Evolutionary conservation across 2,113 vertebrate genomes (phyloP), one percentile per base, ranked within the genome.

Genomic region (Excalfactoria chinensis): DNA sequence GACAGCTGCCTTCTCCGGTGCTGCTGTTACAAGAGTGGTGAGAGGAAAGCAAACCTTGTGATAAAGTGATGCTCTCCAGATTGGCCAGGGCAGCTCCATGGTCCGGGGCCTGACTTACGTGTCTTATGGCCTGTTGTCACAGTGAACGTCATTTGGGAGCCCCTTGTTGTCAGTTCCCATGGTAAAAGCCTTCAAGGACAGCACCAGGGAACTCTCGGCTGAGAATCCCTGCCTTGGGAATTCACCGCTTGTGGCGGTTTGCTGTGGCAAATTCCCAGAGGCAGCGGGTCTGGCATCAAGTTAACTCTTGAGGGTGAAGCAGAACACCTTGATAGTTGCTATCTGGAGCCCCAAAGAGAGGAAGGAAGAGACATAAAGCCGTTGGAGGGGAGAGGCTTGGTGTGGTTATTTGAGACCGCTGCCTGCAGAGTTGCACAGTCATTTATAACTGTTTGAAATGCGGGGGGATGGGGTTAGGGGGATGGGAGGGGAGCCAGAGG

Each of bases 381-480:
- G 93, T 89, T 94, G 86, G 90, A 95, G 84, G 95, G 93, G 91
- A 94, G 91, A 84, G 94, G 93, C 94, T 94, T 75, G 92, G 91
- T 93, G 84, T 84, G 92, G 93, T 96, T 97, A 95, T 97, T 96
- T 96, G 95, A 97, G 93, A 95, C 91, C 51, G 88, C 86, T 93
- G 95, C 93, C 93, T 94, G 94, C 88, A 76, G 92, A 93, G 88
- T 94, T 93, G 88, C 91, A 86, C 87, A 95, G 93, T 95, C 86
- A 89, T 94, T 95, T 96, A 94, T 96, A 94, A 92, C 92, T 93
- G 79, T 53, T 93, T 89, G 91, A 86, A 91, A 91, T 79, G 84
- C 86, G 82, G 94, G 91, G 93, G 89, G 93, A 92, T 91, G 94
- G 94, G 95, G 82, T 89, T 15, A 68, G 94, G 94, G 95, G 94